Base-by-base conservation (phyloP, 2,797 vertebrate species). In the Scolopax rusticola region DNA sequence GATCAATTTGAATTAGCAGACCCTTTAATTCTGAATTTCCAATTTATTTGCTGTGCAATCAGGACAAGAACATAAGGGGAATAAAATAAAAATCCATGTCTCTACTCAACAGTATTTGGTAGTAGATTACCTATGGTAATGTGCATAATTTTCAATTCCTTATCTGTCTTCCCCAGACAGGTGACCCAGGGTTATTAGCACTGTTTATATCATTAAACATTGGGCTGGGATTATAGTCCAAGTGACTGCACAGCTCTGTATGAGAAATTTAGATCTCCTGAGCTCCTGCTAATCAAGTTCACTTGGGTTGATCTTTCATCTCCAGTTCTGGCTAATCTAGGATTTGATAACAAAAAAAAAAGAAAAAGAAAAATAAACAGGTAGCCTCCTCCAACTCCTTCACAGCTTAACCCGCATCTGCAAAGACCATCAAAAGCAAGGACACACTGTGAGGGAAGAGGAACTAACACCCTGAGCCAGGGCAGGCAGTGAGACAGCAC, bases 111-210 rank as follows among this genome's bases (percentile, higher is more conserved):
- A 92, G 53, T 54, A 65, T 89, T 93, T n/a, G 56, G 75, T 65
- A 77, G 95, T 85, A 94, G 94, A 96, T 97, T 96, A 96, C 91
- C 91, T 81, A 57, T 90, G 87, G 84, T 96, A 95, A 95, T 94
- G 63, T 84, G 87, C 67, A 80, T 97, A 97, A 97, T 95, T 97
- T 97, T 91, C 93, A 96, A 90, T 94, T 97, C 90, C 97, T 98
- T 98, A 97, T 98, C 97, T 97, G 89, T 85, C 89, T 95, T 92
- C 83, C 88, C 63, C 97, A 98, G 97, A 95, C 94, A 97, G 96
- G 96, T 96, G 95, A 97, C 97, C 97, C 90, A 82, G 96, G 92
- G 91, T 98, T 97, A 97, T 95, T 97, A 98, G 64, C 60, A 43
- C 83, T 88, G 96, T 96, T 97, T 97, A 87, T 88, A 84, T 91